Evolutionary conservation across 2,888 invertebrate genomes (phyloP).

Genomic region (Eupithecia dodoneata): DNA sequence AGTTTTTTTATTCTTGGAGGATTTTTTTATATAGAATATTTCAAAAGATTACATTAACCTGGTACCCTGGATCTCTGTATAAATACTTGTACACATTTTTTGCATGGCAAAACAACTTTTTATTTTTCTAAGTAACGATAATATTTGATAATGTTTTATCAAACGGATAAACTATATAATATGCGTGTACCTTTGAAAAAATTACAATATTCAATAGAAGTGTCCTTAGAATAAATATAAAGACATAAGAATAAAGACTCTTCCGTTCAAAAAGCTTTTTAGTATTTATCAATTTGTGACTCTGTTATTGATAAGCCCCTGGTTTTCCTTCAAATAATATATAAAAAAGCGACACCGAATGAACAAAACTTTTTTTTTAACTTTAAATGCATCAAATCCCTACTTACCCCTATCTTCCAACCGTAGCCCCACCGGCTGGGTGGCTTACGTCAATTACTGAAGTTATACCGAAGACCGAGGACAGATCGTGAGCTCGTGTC

Average conservation of each 20-base stretch:
- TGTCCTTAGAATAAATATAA: too few relatives aligned
- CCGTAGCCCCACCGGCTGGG: constrained; percentile 60
- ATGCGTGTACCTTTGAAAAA: too few relatives aligned
- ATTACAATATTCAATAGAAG: too few relatives aligned
- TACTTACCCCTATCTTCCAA: constrained; percentile 44
- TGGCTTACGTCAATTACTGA: constrained; percentile 79
- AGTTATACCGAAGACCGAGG: constrained; percentile 76
- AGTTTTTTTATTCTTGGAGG: too few relatives aligned
- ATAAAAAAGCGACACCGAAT: not conserved
- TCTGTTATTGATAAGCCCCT: too few relatives aligned
- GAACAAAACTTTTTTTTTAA: not conserved
- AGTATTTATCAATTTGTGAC: too few relatives aligned
- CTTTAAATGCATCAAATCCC: constrained; percentile 19
- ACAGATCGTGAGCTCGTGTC: constrained; percentile 74
- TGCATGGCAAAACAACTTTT: not conserved
- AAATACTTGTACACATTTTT: not conserved
- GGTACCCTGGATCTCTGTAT: not conserved
- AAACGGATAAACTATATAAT: not conserved
- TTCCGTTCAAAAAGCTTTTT: not conserved
- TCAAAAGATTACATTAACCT: not conserved
- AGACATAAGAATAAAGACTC: not conserved
- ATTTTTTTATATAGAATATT: too few relatives aligned
- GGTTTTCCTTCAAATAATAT: too few relatives aligned
- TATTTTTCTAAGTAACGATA: too few relatives aligned
- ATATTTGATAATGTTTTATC: not conserved